Base-by-base conservation (phyloP, 35 echinoderm and acorn worm species). In the Ptychodera flava region DNA sequence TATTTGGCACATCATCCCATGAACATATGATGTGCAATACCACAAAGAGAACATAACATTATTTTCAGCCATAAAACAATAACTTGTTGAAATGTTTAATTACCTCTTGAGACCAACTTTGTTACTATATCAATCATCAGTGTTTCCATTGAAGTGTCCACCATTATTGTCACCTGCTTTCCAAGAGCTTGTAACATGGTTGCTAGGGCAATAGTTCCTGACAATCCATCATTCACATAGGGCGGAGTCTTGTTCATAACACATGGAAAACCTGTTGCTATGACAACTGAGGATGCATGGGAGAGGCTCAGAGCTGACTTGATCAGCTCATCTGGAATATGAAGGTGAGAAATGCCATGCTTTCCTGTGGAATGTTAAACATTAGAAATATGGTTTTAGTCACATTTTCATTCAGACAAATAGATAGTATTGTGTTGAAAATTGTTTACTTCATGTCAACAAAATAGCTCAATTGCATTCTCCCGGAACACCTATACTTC, bases 281-380 rank as follows among this genome's bases (percentile, higher is more conserved):
- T 89, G 38, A 88, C 91, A n/a, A 97, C 92, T 28, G 89, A 91
- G 1, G 38, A 79, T 29, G 95, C 89, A 81, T 97, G 95, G 28
- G 95, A 97, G 16, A 97, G 79, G n/a, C 83, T 36, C 6, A 97
- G 79, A n/a, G 91, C 92, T 12, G 91, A 91, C 84, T 97, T 97
- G 52, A 97, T 31, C 2, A 97, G 86, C 82, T 97, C 95, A 84
- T 80, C 89, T 80, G 75, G 35, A 1, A 93, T 89, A 35, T 93
- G 35, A 16, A 97, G 85, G 16, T 86, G 29, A 35, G 37, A 83
- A 85, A 97, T 93, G 30, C 88, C 84, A 37, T 89, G 82, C 15
- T 91, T 87, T 22, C 95, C 95, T 91, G 35, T 77, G 15, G 33
- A 35, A 34, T 38, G 32, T 37, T 85, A 78, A 84, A 27, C 34